Base-by-base conservation (phyloP, 2,888 invertebrate species). In the Lasioglossum figueresi region DNA sequence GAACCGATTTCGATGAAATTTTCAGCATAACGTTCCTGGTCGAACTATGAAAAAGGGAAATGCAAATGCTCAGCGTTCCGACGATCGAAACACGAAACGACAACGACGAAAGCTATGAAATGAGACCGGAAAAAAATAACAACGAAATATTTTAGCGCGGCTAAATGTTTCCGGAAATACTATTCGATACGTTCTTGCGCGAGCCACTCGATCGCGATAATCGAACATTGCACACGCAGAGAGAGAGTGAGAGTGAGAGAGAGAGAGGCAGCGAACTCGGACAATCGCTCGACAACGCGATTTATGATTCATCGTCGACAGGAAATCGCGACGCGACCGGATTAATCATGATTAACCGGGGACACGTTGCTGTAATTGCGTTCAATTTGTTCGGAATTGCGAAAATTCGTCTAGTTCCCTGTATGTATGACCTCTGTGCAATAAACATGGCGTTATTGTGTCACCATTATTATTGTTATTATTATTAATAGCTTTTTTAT, bases 321-420 rank as follows among this genome's bases (percentile, higher is more conserved):
- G 82, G 82, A 86, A 86, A 85, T 86, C 79, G 59, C 80, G 56
- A 59, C 66, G 40, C 48, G 52, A 27, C 48, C 77, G 79, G 79
- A 85, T 86, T 82, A 85, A 86, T 86, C 85, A 74, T 59, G 82
- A 82, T 85, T 82, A 86, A 86, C 79, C 76, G 79, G 76, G 76
- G 66, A 59, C 79, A 70, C 83, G 76, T 70, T 74, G 76, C 59
- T 59, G 66, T 79, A 79, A 86, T 79, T 74, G 85, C 73, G 82
- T 72, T 68, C 70, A 76, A 85, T 82, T 71, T 63, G 70, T 40
- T 70, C 40, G 70, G 40, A 40, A 70, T 70, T 40, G 37, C 68
- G 83, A 76, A 83, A 72, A 80, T 80, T 85, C 70, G 40, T 14
- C 70, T 70, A 70, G 23, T 37, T 37, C 68, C 23, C 37, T 23